A percentile compares a stretch with the other conserved stretches of the same genome.
phyloP scores from a whole-genome alignment of 2,888 invertebrate species.

The Lingula anatina region DNA sequence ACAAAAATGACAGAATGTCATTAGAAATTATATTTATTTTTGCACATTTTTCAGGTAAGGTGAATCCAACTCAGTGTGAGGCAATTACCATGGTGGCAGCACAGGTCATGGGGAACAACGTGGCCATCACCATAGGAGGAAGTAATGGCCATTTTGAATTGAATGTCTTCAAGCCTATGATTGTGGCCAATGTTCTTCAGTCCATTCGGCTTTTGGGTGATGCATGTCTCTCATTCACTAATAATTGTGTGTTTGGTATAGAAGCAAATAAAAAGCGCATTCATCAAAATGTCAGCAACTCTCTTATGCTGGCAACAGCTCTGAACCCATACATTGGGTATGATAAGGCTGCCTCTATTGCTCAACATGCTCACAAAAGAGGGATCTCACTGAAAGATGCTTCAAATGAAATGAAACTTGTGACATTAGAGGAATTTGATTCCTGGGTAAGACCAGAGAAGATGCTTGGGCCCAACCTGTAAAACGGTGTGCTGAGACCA shows the following conservation, averaged over 20 bases:
- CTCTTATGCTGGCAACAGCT: slow-evolving; percentile 96
- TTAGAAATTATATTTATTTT: no score
- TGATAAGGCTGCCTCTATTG: slow-evolving; percentile 91
- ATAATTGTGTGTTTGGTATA: slow-evolving; percentile 71
- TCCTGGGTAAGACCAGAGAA: slow-evolving; percentile 86
- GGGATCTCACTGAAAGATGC: slow-evolving; percentile 80
- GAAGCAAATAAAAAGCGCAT: slow-evolving; percentile 62
- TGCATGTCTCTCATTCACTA: slow-evolving; percentile 75
- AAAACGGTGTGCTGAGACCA: no score
- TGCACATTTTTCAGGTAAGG: slow-evolving; percentile 66
- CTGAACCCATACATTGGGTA: slow-evolving; percentile 95
- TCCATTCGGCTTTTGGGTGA: slow-evolving; percentile 82
- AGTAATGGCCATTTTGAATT: slow-evolving; percentile 97
- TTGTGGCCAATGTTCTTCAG: slow-evolving; percentile 82
- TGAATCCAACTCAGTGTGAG: slow-evolving; percentile 99
- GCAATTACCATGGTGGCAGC: slow-evolving; percentile 92
- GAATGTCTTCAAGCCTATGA: slow-evolving; percentile 97
- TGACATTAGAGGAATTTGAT: slow-evolving; percentile 76
- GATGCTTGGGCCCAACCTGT: slow-evolving; percentile 63
- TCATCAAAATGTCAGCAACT: slow-evolving; percentile 79
- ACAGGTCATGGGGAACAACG: slow-evolving; percentile 94
- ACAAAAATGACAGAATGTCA: no score
- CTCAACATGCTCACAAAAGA: slow-evolving; percentile 92
- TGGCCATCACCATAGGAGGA: slow-evolving; percentile 86
- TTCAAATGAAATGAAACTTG: slow-evolving; percentile 76